A percentile compares a stretch with the other conserved stretches of the same genome.
These are phyloP conservation scores for Cosmopolites sordidus DNA, from an alignment of 2,888 invertebrate genomes.

Conservation along the genomic window DNA sequence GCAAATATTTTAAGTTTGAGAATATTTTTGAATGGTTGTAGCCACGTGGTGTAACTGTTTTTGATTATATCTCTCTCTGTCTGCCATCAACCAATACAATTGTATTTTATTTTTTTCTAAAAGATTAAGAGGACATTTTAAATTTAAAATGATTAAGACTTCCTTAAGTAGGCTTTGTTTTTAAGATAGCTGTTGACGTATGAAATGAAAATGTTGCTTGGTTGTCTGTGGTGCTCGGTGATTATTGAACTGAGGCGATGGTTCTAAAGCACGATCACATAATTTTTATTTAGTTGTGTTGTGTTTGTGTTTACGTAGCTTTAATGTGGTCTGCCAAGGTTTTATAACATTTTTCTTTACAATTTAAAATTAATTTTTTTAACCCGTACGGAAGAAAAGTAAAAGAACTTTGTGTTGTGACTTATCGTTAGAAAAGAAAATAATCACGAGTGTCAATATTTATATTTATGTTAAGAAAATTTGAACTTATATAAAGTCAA, in stretches of 20 bases:
- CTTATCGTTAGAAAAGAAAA: conserved; percentile 12
- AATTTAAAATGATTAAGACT: conserved; percentile 1
- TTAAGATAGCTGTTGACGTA: conserved; percentile 10
- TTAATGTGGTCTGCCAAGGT: conserved; percentile 19
- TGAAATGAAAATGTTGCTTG: conserved; percentile 6
- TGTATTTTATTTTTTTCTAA: conserved; percentile 1
- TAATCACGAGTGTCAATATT: conserved; percentile 15
- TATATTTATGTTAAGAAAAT: conserved; percentile 5
- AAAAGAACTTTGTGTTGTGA: conserved; percentile 16
- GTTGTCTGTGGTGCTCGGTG: not conserved
- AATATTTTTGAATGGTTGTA: conserved; percentile 4
- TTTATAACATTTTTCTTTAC: conserved; percentile 16
- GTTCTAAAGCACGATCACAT: conserved; percentile 9
- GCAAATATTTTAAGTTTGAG: not conserved
- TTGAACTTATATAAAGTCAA: too few relatives aligned
- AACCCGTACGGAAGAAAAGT: conserved; percentile 10
- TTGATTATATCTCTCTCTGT: conserved; percentile 5
- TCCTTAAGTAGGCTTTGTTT: conserved; percentile 15
- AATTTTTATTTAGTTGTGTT: conserved; percentile 15
- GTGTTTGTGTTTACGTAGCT: conserved; percentile 15
- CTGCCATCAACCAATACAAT: not conserved
- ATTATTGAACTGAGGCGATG: conserved; percentile 8
- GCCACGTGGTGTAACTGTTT: conserved; percentile 1
- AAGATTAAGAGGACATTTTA: not conserved
- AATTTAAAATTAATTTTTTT: conserved; percentile 10